Conservation (phyloP, 2,888 invertebrate species). For the Drosophila formosana region DNA sequence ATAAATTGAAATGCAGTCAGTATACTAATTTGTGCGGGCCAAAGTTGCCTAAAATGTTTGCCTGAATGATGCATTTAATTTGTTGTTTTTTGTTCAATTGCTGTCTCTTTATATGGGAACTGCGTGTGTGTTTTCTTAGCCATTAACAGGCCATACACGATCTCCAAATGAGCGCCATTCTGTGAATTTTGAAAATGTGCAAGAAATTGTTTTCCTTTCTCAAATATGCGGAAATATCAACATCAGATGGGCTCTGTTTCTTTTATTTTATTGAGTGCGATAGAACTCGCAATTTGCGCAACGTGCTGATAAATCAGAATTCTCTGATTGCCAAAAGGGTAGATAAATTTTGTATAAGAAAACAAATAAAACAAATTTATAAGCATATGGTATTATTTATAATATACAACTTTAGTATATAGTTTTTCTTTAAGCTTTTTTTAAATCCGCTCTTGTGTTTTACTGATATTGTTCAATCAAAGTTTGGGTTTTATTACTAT, state of each 20-base stretch:
- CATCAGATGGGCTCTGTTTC: not conserved
- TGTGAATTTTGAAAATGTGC: conserved; percentile 11
- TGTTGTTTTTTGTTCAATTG: conserved; percentile 37
- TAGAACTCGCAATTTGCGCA: not conserved
- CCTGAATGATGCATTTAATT: conserved; percentile 75
- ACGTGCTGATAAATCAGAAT: not conserved
- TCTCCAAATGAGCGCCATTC: conserved; percentile 33
- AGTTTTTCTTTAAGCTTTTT: too few species aligned
- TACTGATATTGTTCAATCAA: too few species aligned
- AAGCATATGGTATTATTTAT: not conserved
- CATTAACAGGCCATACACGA: conserved; percentile 54
- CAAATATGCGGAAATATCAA: conserved; percentile 6
- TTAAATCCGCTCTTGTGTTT: too few species aligned
- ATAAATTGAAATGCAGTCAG: conserved; percentile 56
- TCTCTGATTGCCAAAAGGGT: not conserved
- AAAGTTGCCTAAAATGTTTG: conserved; percentile 59
- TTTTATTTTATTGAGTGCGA: not conserved
- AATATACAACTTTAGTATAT: not conserved
- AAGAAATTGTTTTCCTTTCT: conserved; percentile 10
- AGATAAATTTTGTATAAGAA: not conserved
- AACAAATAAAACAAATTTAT: not conserved
- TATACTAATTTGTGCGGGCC: conserved; percentile 76
- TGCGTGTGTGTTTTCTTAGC: not conserved
- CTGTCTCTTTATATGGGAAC: conserved; percentile 45
- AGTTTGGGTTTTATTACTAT: too few species aligned